Base-by-base conservation (phyloP, 1,140 invertebrate genomes). In the Bombus confusus region DNA sequence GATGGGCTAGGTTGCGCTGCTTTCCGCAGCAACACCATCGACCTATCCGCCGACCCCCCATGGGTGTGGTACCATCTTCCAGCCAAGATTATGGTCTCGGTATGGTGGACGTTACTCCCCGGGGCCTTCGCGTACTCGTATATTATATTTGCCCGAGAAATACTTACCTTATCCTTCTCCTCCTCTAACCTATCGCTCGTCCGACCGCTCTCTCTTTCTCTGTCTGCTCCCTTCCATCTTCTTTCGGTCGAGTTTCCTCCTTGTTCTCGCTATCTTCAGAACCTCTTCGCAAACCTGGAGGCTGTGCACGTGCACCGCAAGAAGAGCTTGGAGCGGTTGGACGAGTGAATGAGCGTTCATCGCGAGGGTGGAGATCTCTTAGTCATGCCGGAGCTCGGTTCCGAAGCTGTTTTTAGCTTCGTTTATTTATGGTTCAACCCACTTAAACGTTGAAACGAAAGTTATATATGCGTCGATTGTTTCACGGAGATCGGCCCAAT, bases 11-110 rank as follows among this genome's bases (percentile, higher is more conserved):
- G 62, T 31, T 59, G 52, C 22, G 41, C 59, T 59, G 52, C 47
- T 64, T 81, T 18, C 80, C 43, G 69, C 69, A 15, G 25, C 34
- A 25, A 69, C 25, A 39, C 31, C 25, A 64, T n/a, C 47, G 47
- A 13, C 13, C 28, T 72, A 79, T 87, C 80, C 86, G 52, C 71
- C 85, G 87, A 91, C 91, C 91, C 90, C 91, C 91, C 91, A 90
- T 91, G 91, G 91, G 91, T 91, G 91, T 92, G 91, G 90, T 91
- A 85, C 91, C 89, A 87, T 91, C 88, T 88, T 91, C 90, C 87
- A 83, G 69, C 43, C 62, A 75, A 90, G 89, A 90, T 90, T 90
- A 90, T 90, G 88, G 89, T 87, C 89, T 83, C 79, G 62, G 59
- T 83, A 83, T 66, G 73, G 86, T 84, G 76, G 85, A 90, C 85